Conservation (phyloP, 1,140 invertebrate species). For the Temnothorax longispinosus region DNA sequence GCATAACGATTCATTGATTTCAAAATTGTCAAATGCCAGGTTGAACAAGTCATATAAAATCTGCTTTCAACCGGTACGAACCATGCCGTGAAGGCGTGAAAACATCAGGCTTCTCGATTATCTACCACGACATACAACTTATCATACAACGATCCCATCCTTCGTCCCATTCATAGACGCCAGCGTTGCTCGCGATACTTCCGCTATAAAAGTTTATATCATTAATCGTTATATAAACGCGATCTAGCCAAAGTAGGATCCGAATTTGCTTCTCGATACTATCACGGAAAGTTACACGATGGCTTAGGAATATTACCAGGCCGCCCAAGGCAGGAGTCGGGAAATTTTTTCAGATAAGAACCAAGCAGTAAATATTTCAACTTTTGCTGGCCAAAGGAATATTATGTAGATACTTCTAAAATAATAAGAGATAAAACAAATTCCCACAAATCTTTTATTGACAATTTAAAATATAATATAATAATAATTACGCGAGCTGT, state of each 20-base stretch:
- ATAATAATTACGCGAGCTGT: not conserved
- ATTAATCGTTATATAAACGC: constrained; percentile 19
- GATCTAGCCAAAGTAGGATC: not conserved
- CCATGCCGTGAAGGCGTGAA: not conserved
- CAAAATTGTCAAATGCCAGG: constrained; percentile 29
- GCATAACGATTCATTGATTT: not conserved
- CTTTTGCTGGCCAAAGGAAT: not conserved
- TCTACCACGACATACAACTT: not conserved
- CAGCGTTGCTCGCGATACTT: not conserved
- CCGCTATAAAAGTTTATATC: not conserved
- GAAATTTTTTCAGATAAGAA: not conserved
- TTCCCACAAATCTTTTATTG: not conserved
- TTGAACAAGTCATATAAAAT: constrained; percentile 29
- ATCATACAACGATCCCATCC: not conserved
- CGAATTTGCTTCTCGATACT: not conserved
- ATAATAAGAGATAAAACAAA: not conserved
- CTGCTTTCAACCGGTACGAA: constrained; percentile 28
- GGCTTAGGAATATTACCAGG: not conserved
- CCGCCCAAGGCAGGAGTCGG: not conserved
- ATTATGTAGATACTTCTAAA: not conserved
- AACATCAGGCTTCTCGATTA: constrained; percentile 9
- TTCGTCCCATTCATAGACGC: constrained; percentile 4
- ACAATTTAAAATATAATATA: not conserved
- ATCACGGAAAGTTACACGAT: constrained; percentile 19
- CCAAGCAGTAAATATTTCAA: not conserved